A percentile compares a stretch with the other conserved stretches of the same genome.
phyloP scores from a whole-genome alignment of 2,113 vertebrate genomes.

The Xyliphius kryptos region DNA sequence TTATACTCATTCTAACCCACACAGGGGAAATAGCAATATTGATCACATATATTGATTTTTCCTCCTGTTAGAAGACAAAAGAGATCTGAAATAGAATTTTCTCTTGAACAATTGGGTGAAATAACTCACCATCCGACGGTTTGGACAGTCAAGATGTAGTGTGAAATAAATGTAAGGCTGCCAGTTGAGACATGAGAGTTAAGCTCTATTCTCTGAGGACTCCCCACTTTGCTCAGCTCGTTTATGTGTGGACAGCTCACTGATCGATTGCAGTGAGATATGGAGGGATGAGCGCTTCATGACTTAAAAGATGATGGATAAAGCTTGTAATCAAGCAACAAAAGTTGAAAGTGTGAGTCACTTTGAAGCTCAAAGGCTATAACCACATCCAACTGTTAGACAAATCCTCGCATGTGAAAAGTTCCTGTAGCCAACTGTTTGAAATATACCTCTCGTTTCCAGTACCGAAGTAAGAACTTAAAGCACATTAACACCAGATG shows the following conservation, averaged over 20 bases:
- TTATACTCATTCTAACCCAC: conserved; percentile 5
- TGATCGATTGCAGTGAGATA: conserved; percentile 18
- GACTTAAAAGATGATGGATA: conserved; percentile 18
- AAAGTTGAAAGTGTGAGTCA: conserved; percentile 12
- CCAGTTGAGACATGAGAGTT: conserved; percentile 8
- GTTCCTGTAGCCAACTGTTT: not conserved
- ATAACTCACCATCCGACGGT: conserved; percentile 54
- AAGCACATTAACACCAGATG: not conserved
- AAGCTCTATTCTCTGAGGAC: conserved; percentile 10
- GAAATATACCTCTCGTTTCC: not conserved
- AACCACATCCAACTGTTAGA: not conserved
- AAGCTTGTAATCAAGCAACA: conserved; percentile 19
- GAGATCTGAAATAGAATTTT: conserved; percentile 58
- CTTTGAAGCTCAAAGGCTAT: conserved; percentile 16
- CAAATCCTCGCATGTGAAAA: not conserved
- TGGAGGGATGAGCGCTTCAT: conserved; percentile 12
- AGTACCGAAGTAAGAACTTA: not conserved
- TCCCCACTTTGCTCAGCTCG: conserved; percentile 5
- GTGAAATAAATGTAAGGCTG: conserved; percentile 17
- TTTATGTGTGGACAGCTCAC: conserved; percentile 24
- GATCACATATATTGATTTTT: conserved; percentile 64
- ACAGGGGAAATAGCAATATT: conserved; percentile 55
- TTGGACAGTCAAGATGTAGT: conserved; percentile 23
- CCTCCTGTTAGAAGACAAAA: conserved; percentile 53
- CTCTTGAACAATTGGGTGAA: conserved; percentile 56